Evolutionary conservation across 1,140 invertebrate genomes (phyloP), one percentile per base, ranked within the genome.

Genomic region (Radopholus similis): DNA sequence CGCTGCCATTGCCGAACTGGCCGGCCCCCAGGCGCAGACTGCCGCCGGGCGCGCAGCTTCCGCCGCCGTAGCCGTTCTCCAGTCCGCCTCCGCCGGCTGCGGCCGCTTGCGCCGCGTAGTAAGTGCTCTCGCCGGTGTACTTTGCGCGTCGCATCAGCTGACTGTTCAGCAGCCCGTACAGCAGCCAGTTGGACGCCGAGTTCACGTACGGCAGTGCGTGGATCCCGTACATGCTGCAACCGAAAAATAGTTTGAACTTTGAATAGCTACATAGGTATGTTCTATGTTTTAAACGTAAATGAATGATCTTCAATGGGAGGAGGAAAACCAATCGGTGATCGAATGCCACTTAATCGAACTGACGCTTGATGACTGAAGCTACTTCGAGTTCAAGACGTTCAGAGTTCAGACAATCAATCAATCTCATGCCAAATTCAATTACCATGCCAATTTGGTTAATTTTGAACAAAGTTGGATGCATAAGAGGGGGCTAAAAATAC

Each of bases 181-280:
- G 64, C 9, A 81, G 65, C 71, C 78, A 81, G 47, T 81, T 81
- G 18, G 64, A 78, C 30, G 79, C 68, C 23, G 77, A 80, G 54
- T 80, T 80, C 49, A 82, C 60, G 60, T 81, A 81, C 23, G 78
- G 80, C 2, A 81, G 63, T n/a, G 80, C 73, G 51, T 81, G 78
- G 28, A 81, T 73, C 4, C 77, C 80, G 65, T 81, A 81, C 78
- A 81, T 80, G 32, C n/a, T n/a, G n/a, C 75, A 56, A 35, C 68
- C 63, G 35, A 77, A 73, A 56, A 78, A 70, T n/a, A n/a, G 6
- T 13, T 5, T 47, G 13, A 51, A 8, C 21, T 21, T 51, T 51
- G n/a, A n/a, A n/a, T n/a, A n/a, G n/a, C n/a, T n/a, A n/a, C n/a
- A n/a, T n/a, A n/a, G n/a, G n/a, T n/a, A n/a, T n/a, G n/a, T n/a